phyloP scores from a whole-genome alignment of 2,797 vertebrate genomes.

The Fistularia tabacaria region DNA sequence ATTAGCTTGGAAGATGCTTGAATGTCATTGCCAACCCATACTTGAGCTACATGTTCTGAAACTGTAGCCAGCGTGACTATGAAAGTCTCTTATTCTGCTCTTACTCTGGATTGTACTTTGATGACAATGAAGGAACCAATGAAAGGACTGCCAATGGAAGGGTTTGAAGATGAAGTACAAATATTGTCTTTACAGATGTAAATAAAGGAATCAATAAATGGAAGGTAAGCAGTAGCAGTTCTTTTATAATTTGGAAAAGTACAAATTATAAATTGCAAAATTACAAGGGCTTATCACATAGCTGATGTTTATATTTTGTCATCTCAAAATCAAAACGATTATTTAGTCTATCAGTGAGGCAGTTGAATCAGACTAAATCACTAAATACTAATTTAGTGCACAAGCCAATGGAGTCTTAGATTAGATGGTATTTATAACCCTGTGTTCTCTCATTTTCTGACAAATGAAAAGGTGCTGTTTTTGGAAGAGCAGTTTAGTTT shows the following conservation, averaged over 20 bases:
- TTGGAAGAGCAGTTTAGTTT: not conserved
- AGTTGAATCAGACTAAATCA: no score
- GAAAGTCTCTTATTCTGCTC: slow-evolving; percentile 51
- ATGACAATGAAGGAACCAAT: slow-evolving; percentile 68
- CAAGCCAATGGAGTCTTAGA: no score
- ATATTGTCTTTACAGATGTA: slow-evolving; percentile 27
- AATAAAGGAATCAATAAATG: slow-evolving; percentile 16
- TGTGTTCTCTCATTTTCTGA: no score
- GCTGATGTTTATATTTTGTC: no score
- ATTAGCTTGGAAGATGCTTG: slow-evolving; percentile 42
- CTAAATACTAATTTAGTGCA: no score
- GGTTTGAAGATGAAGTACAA: slow-evolving; percentile 45
- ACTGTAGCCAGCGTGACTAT: slow-evolving; percentile 42
- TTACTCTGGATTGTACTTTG: slow-evolving; percentile 57
- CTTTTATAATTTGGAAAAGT: not conserved
- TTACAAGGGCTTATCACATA: no score
- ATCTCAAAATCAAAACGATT: no score
- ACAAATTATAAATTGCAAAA: not conserved
- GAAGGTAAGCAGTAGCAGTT: slow-evolving; percentile 50
- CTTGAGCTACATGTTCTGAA: slow-evolving; percentile 52
- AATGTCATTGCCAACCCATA: slow-evolving; percentile 53
- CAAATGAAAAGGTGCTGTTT: no score
- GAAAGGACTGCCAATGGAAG: slow-evolving; percentile 39
- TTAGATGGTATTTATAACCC: no score
- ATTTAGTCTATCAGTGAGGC: no score